phyloP scores from a whole-genome alignment of 2,113 vertebrate species.

The Cichladusa arquata region DNA sequence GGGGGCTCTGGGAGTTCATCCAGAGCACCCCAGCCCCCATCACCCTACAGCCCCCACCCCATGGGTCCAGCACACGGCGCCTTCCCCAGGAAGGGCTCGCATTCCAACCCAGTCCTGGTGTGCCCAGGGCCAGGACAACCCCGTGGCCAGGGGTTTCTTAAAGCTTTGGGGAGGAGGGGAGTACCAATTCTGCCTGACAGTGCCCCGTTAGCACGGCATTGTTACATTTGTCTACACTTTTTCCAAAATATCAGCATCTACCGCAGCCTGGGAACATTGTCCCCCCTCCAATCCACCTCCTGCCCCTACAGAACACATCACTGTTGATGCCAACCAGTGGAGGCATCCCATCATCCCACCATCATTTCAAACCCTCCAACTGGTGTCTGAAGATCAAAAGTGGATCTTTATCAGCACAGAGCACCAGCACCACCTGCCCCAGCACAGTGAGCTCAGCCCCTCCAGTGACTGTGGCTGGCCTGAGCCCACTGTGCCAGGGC shows the following conservation, averaged over 20 bases:
- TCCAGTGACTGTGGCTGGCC: background rate
- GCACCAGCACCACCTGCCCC: background rate
- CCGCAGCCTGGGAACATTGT: background rate
- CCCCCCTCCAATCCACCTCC: background rate
- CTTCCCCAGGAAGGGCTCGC: accelerated
- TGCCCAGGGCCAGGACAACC: accelerated
- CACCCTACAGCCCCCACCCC: background rate
- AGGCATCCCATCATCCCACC: background rate
- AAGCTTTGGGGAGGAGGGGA: background rate
- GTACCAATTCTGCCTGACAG: background rate
- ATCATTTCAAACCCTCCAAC: background rate
- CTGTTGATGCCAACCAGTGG: background rate
- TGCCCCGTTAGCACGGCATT: background rate
- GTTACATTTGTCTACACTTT: background rate
- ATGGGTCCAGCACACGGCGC: background rate
- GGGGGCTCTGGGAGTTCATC: background rate
- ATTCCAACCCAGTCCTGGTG: accelerated
- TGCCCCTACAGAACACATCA: background rate
- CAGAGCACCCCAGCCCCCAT: background rate
- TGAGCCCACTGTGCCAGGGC: background rate
- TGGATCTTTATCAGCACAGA: background rate
- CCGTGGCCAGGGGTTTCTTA: background rate
- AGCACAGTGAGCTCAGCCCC: background rate
- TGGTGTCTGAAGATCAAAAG: background rate
- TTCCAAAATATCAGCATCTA: background rate